These are phyloP conservation scores for Trachelus troglodyta DNA, from an alignment of 2,888 invertebrate species.

Conservation along the genomic window DNA sequence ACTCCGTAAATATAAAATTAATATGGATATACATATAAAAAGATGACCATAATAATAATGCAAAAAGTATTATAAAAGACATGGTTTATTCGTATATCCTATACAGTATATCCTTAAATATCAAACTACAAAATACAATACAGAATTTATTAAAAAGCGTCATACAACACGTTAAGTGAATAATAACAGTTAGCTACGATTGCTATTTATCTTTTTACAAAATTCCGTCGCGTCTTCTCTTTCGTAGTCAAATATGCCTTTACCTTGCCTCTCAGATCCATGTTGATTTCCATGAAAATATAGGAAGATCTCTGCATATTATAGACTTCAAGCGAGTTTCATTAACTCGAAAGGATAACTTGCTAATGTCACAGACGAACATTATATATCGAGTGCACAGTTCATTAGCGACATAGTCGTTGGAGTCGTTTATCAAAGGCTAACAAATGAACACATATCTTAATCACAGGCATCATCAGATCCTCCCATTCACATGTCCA, in stretches of 20 bases:
- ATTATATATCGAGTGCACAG: neutral
- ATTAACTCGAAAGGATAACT: neutral
- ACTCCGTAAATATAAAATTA: neutral
- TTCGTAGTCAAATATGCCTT: neutral
- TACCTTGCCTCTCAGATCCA: neutral
- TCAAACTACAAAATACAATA: constrained; percentile 37
- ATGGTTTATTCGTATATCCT: constrained; percentile 27
- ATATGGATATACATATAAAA: neutral
- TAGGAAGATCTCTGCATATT: neutral
- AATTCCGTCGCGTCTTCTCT: neutral
- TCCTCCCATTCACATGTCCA: constrained; percentile 62
- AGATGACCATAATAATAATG: neutral
- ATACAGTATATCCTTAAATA: constrained; percentile 30
- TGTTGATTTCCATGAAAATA: neutral
- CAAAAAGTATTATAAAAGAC: constrained; percentile 22
- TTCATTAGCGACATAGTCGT: neutral
- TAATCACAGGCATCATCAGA: constrained; percentile 36
- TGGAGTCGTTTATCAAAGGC: neutral
- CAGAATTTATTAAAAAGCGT: constrained; percentile 20
- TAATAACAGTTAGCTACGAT: neutral
- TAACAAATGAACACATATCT: constrained; percentile 41
- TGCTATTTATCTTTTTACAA: constrained; percentile 23
- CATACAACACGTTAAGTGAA: neutral
- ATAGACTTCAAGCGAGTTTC: neutral
- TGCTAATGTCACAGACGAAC: neutral